phyloP scores from a whole-genome alignment of 1,140 invertebrate genomes.

The Eubasilissa regina region DNA sequence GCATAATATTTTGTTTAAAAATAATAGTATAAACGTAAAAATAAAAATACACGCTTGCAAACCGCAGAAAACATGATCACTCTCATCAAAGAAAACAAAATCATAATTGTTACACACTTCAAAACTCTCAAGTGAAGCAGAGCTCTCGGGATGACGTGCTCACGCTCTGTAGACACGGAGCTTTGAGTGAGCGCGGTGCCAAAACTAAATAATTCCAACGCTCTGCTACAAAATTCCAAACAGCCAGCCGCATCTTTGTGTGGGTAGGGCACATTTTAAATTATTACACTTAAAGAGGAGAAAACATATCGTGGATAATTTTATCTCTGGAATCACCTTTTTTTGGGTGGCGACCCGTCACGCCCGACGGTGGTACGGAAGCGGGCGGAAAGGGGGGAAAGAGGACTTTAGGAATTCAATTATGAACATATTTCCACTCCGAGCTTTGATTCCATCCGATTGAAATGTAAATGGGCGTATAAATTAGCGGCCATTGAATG shows the following conservation, averaged over 20 bases:
- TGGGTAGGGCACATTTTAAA: neutral
- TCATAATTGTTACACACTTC: too few species aligned
- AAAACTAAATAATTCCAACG: slow-evolving; percentile 1
- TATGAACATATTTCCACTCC: slow-evolving; percentile 32
- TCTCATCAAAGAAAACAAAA: too few species aligned
- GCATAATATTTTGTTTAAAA: too few species aligned
- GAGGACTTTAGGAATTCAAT: slow-evolving; percentile 13
- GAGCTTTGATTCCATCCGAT: slow-evolving; percentile 8
- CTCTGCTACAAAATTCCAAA: neutral
- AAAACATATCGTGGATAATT: slow-evolving; percentile 23
- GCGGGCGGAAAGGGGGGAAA: neutral
- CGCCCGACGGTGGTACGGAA: neutral
- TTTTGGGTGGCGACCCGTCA: slow-evolving; percentile 29
- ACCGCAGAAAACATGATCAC: too few species aligned
- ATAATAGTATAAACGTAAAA: too few species aligned
- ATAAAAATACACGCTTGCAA: too few species aligned
- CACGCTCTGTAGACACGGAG: neutral
- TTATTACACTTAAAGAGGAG: neutral
- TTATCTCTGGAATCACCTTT: slow-evolving; percentile 33
- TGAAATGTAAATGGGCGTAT: slow-evolving; percentile 33
- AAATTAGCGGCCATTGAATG: slow-evolving; percentile 26
- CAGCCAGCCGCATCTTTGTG: slow-evolving; percentile 12
- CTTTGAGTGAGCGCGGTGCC: neutral
- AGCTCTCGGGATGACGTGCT: neutral
- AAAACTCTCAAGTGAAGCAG: too few species aligned